These are phyloP conservation scores for Leucoma salicis DNA, from an alignment of 2,888 invertebrate species.

Conservation along the genomic window DNA sequence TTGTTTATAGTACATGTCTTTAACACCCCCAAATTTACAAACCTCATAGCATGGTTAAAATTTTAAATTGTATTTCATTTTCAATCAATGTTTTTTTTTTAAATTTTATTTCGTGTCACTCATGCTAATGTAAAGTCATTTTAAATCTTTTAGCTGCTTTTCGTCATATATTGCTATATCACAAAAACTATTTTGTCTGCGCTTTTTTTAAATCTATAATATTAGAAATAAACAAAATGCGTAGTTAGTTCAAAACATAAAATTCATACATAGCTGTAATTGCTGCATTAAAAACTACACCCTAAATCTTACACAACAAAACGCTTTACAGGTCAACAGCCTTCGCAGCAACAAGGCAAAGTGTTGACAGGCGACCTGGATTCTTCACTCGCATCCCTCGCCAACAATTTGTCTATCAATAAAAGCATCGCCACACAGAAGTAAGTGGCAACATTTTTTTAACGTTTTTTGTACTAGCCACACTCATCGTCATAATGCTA, in stretches of 20 bases:
- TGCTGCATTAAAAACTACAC: constrained; percentile 1
- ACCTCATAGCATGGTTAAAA: constrained; percentile 18
- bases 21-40: constrained; percentile 7
- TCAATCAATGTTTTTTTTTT: background rate
- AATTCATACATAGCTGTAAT: background rate
- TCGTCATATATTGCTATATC: background rate
- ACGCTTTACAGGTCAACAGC: constrained; percentile 58
- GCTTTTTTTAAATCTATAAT: background rate
- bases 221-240: background rate
- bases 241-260: background rate
- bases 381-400: constrained; percentile 95
- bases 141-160: background rate
- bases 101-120: background rate
- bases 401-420: constrained; percentile 95
- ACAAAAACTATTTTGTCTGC: background rate
- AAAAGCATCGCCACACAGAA: constrained; percentile 86
- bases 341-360: constrained; percentile 81
- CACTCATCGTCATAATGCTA: constrained; percentile 41
- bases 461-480: constrained; percentile 15
- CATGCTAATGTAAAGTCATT: background rate
- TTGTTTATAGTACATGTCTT: constrained; percentile 22
- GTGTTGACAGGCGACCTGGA: constrained; percentile 96
- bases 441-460: constrained; percentile 76
- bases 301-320: constrained; percentile 20
- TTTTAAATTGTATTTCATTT: background rate